Evolutionary conservation across 2,888 invertebrate species (phyloP), one percentile per base, ranked within the genome.

Genomic region (Cabera pusaria): DNA sequence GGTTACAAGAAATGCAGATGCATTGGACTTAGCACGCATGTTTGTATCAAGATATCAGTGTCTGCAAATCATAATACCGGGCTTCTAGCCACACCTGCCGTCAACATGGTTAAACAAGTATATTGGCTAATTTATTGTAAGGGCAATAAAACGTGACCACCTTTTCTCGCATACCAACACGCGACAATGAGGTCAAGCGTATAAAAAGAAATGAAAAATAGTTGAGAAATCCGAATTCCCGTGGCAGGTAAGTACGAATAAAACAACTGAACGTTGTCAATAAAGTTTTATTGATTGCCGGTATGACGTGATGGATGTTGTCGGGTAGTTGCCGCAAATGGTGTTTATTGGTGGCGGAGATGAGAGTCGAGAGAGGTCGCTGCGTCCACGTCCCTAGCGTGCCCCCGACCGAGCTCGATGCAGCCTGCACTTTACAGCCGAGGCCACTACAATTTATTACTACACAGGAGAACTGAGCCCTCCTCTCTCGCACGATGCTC

Each of bases 361-460:
- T 4, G 4, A n/a, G n/a, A n/a, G n/a, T n/a, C n/a, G n/a, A n/a
- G n/a, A n/a, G n/a, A 19, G 12, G 27, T 7, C 20, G 20, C 20
- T 21, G 6, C 18, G 27, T n/a, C 23, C 11, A 8, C 31, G 17
- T 22, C 39, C 31, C 38, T 19, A 26, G 33, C 33, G 32, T 22
- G 26, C 38, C 32, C 32, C 38, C 26, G 38, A 6, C 27, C 38
- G 29, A 20, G 34, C 36, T 26, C 14, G 14, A 2, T 14, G 14
- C 39, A 31, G 56, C 50, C 52, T 68, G 65, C 67, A 66, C 63
- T 69, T 64, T 64, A 56, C 55, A 64, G 66, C 67, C 63, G 68
- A 78, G 74, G 72, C 72, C 77, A 65, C 68, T 83, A 80, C 83
- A 76, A 85, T 86, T 85, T 84, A 87, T 86, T 74, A 72, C 71